Conservation (phyloP, 2,797 vertebrate genomes). For the Petrocephalus schoutedeni region DNA sequence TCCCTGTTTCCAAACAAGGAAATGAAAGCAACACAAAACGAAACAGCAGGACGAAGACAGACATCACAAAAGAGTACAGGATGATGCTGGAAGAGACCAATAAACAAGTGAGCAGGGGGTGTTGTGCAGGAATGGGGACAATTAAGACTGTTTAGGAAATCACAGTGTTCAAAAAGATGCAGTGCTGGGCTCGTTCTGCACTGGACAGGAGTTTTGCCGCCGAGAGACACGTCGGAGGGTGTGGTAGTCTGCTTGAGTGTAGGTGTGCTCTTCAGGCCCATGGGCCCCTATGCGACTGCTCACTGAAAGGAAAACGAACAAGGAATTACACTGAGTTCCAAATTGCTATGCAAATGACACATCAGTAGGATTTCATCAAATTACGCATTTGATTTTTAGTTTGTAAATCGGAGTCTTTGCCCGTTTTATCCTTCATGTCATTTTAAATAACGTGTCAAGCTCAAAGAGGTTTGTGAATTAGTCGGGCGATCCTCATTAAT, state of each 20-base stretch:
- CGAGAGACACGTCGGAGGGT: neutral
- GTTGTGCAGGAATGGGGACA: neutral
- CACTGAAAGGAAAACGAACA: neutral
- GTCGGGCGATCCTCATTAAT: too few relatives aligned
- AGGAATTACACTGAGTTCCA: too few relatives aligned
- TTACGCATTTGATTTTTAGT: too few relatives aligned
- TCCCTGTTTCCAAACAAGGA: neutral
- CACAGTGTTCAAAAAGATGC: slow-evolving; percentile 11
- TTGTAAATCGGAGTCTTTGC: too few relatives aligned
- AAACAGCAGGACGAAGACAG: neutral
- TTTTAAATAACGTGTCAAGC: too few relatives aligned
- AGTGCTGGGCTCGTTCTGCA: slow-evolving; percentile 6
- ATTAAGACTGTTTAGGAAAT: neutral
- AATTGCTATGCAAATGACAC: neutral
- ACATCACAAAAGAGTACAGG: neutral
- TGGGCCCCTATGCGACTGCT: neutral
- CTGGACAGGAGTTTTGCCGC: neutral
- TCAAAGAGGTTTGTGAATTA: too few relatives aligned
- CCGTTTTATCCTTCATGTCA: too few relatives aligned
- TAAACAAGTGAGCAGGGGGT: neutral
- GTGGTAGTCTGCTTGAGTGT: neutral
- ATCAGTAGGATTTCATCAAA: neutral
- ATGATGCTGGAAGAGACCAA: neutral
- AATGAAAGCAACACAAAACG: neutral
- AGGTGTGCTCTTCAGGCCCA: neutral